A percentile compares a stretch with the other conserved stretches of the same genome.
Conservation (phyloP, 2,888 invertebrate genomes). For the Trachelus stipa region DNA sequence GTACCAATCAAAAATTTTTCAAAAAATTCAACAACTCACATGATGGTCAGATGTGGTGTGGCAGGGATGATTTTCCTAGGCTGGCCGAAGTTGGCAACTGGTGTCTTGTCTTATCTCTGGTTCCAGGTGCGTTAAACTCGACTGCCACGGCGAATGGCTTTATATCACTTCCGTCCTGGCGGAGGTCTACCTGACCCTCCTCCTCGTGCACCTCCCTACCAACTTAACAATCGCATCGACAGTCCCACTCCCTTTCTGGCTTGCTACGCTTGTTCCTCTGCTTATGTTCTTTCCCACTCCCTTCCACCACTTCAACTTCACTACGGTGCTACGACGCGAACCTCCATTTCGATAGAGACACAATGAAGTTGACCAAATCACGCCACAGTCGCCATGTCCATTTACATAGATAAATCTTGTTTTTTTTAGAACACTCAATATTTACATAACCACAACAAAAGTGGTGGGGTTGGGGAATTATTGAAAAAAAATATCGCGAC, state of each 20-base stretch:
- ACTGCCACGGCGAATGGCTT: slow-evolving; percentile 51
- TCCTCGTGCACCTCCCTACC: slow-evolving; percentile 25
- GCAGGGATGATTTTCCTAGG: slow-evolving; percentile 48
- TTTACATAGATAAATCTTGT: too few relatives aligned
- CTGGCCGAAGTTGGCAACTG: slow-evolving; percentile 43
- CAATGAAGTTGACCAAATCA: not conserved
- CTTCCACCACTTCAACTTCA: not conserved
- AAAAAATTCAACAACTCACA: slow-evolving; percentile 48
- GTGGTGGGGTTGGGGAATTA: too few relatives aligned
- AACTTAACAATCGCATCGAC: not conserved
- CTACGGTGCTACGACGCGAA: not conserved
- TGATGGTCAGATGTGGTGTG: slow-evolving; percentile 61
- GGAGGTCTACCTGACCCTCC: slow-evolving; percentile 41
- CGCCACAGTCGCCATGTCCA: not conserved
- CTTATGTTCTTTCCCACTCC: not conserved
- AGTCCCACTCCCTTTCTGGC: not conserved
- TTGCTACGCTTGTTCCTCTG: too few relatives aligned
- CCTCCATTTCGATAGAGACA: not conserved
- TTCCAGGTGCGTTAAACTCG: slow-evolving; percentile 58
- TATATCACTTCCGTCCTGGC: slow-evolving; percentile 62
- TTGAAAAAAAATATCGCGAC: too few relatives aligned
- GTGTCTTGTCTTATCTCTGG: slow-evolving; percentile 39
- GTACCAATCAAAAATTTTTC: not conserved
- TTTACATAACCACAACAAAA: too few relatives aligned
- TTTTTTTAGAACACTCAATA: too few relatives aligned